Evolutionary conservation across 37 sponge, comb jelly and placozoan species (phyloP), one percentile per base, ranked within the genome.

Genomic region (Eunapius fragilis): DNA sequence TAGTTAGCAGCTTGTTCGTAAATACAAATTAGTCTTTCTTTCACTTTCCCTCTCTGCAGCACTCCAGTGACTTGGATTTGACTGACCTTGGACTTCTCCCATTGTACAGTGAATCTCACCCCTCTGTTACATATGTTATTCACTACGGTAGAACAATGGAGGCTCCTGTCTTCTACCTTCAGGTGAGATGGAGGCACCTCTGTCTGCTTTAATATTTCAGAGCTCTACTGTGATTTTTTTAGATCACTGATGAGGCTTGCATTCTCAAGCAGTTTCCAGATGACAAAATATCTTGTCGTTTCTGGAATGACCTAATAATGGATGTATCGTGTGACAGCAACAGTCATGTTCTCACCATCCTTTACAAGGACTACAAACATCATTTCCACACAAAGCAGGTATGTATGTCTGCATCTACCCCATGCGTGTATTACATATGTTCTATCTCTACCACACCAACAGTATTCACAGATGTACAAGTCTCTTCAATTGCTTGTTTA

Each of bases 361-460:
- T 31, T 28, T 84, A 89, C 74, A 35, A 71, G 31, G 84, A 78
- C 78, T 84, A 75, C 30, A 78, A 33, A 25, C 90, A 89, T n/a
- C 90, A 89, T 81, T 89, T 89, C 73, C 90, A 89, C 70, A 69
- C 85, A n/a, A 89, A 89, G 75, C 85, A 89, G 85, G 90, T 89
- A 47, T 25, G 33, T 47, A 6, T 26, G 3, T 2, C 34, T 19
- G 13, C 34, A 10, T 36, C 34, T 13, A 13, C 14, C n/a, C 11
- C 11, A 26, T 72, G n/a, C 11, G 14, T 33, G 25, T 50, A 36
- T 50, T 58, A 50, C n/a, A n/a, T n/a, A 58, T 50, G 27, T 12
- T 25, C 37, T 67, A 6, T 80, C 33, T 80, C 35, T 25, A 10
- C 30, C 10, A 31, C 68, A 49, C 22, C 70, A 69, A 27, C 79